These are phyloP conservation scores for Trachythela sp. DNA, from an alignment of 64 coral and sea anemone genomes.

Conservation along the genomic window DNA sequence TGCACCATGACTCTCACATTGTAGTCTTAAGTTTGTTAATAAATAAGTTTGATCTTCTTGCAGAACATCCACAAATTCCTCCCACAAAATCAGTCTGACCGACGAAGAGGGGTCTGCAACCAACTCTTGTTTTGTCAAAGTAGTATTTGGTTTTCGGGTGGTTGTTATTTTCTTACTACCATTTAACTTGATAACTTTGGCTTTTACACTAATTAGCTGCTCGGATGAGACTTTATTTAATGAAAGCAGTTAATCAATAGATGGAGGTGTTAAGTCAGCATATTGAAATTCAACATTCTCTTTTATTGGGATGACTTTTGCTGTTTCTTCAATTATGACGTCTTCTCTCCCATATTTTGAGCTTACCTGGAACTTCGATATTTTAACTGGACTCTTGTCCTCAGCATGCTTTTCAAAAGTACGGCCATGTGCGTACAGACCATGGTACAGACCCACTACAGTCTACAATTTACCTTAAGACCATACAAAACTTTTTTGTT, in stretches of 20 bases:
- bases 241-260: not conserved
- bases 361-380: not conserved
- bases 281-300: not conserved
- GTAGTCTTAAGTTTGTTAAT: not conserved
- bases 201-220: not conserved
- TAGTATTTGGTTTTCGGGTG: not conserved
- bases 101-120: not conserved
- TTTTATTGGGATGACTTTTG: not conserved
- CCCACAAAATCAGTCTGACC: not conserved
- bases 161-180: not conserved
- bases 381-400: constrained; percentile 10
- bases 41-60: not conserved
- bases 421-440: no score
- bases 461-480: no score
- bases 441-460: no score
- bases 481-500: no score
- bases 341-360: not conserved
- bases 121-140: not conserved
- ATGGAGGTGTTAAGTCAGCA: not conserved
- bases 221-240: not conserved
- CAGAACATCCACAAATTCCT: not conserved
- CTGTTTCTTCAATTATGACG: not conserved
- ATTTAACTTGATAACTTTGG: not conserved
- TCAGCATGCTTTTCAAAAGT: not conserved
- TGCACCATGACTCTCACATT: not conserved